These are phyloP conservation scores for Accipiter virgatus DNA, from an alignment of 2,113 vertebrate species.

Conservation along the genomic window DNA sequence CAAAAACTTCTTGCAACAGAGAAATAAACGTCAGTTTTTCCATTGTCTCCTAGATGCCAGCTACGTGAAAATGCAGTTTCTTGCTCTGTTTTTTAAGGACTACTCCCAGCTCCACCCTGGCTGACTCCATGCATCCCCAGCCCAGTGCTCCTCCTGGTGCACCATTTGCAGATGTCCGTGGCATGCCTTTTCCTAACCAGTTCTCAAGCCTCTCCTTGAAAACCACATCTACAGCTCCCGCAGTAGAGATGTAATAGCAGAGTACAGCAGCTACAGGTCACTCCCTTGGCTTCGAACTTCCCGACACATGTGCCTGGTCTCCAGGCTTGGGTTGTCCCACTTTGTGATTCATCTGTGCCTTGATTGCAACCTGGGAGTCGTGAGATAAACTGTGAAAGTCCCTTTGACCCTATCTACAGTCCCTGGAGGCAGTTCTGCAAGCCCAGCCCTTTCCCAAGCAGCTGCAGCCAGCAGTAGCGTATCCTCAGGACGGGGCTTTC, in stretches of 20 bases:
- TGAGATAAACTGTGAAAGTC: neutral
- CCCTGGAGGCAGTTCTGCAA: neutral
- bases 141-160: neutral
- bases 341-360: neutral
- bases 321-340: neutral
- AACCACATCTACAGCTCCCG: neutral
- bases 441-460: neutral
- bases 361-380: neutral
- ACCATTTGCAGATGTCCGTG: neutral
- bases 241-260: neutral
- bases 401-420: neutral
- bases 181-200: neutral
- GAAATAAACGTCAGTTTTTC: slow-evolving; percentile 33
- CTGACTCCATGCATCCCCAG: neutral
- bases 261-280: neutral
- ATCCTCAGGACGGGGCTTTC: neutral
- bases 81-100: neutral
- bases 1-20: neutral
- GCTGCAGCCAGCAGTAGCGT: neutral
- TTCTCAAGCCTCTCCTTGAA: neutral
- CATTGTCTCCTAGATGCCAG: slow-evolving; percentile 8
- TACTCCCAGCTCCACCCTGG: slow-evolving; percentile 34
- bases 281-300: neutral
- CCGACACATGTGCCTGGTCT: neutral
- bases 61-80: neutral